Evolutionary conservation across 1,140 invertebrate genomes (phyloP), one percentile per base, ranked within the genome.

Genomic region (Drosophila tropicalis): DNA sequence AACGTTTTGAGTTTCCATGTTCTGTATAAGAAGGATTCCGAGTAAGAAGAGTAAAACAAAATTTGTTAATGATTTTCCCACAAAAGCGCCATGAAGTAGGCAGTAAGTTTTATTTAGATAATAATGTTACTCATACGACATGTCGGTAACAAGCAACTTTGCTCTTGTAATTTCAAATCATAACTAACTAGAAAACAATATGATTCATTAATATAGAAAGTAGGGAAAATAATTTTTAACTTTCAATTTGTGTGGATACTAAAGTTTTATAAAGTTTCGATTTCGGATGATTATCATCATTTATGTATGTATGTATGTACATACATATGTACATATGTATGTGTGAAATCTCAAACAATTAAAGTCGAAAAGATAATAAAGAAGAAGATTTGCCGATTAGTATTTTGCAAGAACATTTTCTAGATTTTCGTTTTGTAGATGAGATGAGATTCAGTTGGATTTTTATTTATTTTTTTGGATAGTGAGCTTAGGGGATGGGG

Each of bases 361-460:
- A 3, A 9, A 51, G 19, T 9, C 44, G 6, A 9, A 9, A 17
- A 10, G 17, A 47, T 47, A 47, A 5, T 47, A 19, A 9, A 22
- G 9, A 9, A 22, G 9, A 51, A 9, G 7, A 51, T 29, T 29
- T 29, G 17, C 44, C 19, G 44, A 51, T 51, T 51, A 51, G 44
- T 51, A 22, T 47, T 47, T 47, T 17, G 44, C 15, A 19, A 19
- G 17, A 47, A 47, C 9, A 47, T 47, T 47, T 17, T 47, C 6
- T 51, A 51, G 44, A 51, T 51, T 51, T 51, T 51, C 54, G 67
- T 64, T 66, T 78, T 75, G 79, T 81, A 86, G 76, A 86, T 86
- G 75, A 44, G 41, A 44, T 17, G 15, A 22, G 44, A 51, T 51
- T 51, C 44, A 1, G 44, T 51, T 51, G 5, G 17, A 9, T 19